Evolutionary conservation across 2,888 invertebrate species (phyloP).

Genomic region (Arctia plantaginis): DNA sequence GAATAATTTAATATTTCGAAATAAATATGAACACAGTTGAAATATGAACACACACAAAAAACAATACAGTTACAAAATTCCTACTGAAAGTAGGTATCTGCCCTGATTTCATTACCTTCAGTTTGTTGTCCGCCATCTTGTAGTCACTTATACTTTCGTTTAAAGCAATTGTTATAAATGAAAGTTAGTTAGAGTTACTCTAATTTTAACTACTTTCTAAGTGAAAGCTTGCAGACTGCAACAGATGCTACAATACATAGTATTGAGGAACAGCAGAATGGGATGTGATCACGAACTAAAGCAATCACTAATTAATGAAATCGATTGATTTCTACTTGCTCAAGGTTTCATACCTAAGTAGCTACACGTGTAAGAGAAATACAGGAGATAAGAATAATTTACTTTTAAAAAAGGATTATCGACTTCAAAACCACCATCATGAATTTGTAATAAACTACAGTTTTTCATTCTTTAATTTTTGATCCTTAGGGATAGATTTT

Average conservation of each 20-base stretch:
- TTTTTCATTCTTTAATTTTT: too few relatives aligned
- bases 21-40: background rate
- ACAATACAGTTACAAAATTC: background rate
- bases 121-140: constrained; percentile 6
- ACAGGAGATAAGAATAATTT: too few relatives aligned
- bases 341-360: background rate
- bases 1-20: background rate
- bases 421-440: too few relatives aligned
- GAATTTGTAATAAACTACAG: too few relatives aligned
- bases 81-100: too few relatives aligned
- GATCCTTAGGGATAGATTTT: too few relatives aligned
- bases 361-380: background rate
- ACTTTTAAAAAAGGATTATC: background rate
- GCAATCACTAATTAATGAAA: background rate
- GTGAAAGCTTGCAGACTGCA: constrained; percentile 45
- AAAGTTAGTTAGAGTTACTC: constrained; percentile 24
- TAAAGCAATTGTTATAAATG: constrained; percentile 1
- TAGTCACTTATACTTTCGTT: constrained; percentile 37
- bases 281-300: background rate
- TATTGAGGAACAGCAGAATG: background rate
- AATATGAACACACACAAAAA: background rate
- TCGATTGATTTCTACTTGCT: background rate
- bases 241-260: background rate
- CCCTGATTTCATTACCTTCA: background rate
- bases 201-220: constrained; percentile 45